Evolutionary conservation across 2,797 vertebrate species (phyloP).

Genomic region (Choloepus didactylus): DNA sequence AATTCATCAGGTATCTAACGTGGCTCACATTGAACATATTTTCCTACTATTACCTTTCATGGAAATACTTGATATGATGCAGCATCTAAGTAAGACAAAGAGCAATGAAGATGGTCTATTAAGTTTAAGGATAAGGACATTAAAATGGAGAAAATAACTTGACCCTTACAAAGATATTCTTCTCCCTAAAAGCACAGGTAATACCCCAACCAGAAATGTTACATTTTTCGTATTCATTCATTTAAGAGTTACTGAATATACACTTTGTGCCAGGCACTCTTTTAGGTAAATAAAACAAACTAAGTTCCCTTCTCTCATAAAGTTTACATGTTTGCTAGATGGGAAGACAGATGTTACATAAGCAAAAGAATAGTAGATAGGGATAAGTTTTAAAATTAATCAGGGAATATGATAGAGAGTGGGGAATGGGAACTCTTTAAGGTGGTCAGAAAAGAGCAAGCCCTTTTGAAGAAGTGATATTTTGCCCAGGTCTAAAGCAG

Average conservation of each 20-base stretch:
- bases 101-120: not conserved
- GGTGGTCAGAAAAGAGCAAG: not conserved
- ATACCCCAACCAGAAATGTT: not conserved
- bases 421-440: not conserved
- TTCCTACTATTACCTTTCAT: not conserved
- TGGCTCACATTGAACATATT: not conserved
- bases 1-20: not conserved
- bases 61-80: not conserved
- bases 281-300: not conserved
- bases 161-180: not conserved
- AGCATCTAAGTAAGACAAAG: not conserved
- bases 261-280: not conserved
- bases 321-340: not conserved
- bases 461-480: not conserved
- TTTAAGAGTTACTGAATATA: not conserved
- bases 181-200: not conserved
- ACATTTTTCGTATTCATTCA: not conserved
- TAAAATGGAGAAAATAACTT: not conserved
- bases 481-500: not conserved
- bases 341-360: not conserved
- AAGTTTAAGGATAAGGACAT: not conserved
- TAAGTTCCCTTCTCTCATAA: not conserved
- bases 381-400: not conserved
- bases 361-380: not conserved
- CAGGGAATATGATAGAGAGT: not conserved